A percentile compares a stretch with the other conserved stretches of the same genome.
phyloP scores from a whole-genome alignment of 92 coral and sea anemone genomes.

The Actinostola sp. region DNA sequence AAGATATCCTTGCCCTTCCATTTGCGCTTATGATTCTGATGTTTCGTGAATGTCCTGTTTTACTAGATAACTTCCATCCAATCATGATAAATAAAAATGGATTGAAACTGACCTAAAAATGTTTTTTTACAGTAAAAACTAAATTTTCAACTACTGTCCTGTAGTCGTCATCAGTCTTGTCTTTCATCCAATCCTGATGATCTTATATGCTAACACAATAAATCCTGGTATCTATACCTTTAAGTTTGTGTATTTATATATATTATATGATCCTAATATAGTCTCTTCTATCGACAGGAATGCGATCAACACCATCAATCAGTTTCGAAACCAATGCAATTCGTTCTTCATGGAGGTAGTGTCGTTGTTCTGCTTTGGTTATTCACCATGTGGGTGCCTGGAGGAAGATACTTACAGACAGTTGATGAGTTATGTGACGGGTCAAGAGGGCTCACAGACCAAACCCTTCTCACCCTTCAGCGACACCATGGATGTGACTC shows the following conservation, averaged over 20 bases:
- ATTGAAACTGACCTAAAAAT: too few relatives aligned
- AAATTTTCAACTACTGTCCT: too few relatives aligned
- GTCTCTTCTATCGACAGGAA: slow-evolving; percentile 29
- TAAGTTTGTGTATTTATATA: too few relatives aligned
- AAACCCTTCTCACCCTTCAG: slow-evolving; percentile 68
- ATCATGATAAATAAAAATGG: too few relatives aligned
- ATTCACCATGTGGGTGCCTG: slow-evolving; percentile 31
- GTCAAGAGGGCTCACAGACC: slow-evolving; percentile 41
- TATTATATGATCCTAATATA: too few relatives aligned
- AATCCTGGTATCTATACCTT: too few relatives aligned
- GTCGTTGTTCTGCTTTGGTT: slow-evolving; percentile 76
- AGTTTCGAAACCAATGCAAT: slow-evolving; percentile 63
- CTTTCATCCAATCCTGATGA: too few relatives aligned
- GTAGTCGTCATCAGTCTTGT: neutral
- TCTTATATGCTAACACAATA: too few relatives aligned
- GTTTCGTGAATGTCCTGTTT: neutral
- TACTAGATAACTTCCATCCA: too few relatives aligned
- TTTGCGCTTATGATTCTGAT: neutral
- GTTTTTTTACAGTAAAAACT: too few relatives aligned
- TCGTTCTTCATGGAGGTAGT: slow-evolving; percentile 89
- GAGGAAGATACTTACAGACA: slow-evolving; percentile 34
- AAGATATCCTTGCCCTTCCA: too few relatives aligned
- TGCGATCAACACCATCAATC: slow-evolving; percentile 15
- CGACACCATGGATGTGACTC: slow-evolving; percentile 62
- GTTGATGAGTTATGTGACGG: slow-evolving; percentile 63